Evolutionary conservation across 2,797 vertebrate genomes (phyloP), one percentile per base, ranked within the genome.

Genomic region (Gymnoscopelus braueri): DNA sequence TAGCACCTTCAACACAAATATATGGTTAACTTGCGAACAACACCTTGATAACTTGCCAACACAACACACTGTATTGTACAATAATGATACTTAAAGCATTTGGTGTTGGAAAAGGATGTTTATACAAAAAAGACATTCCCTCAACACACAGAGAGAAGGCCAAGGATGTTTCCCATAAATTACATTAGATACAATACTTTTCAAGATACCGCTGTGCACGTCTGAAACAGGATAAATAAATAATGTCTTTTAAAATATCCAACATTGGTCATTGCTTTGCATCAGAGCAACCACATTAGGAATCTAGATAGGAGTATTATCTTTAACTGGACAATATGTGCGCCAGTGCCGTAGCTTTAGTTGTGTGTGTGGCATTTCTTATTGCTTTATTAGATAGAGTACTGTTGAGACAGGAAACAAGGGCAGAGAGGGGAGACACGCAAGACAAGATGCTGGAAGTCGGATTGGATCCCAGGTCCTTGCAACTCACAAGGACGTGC

Each of bases 31-130:
- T 29, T 29, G 26, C 1, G 3, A 29, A 29, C 26, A 26, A 26
- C 26, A 29, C 3, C 26, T 29, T 29, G 2, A 44, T 44, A 44
- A 44, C 39, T 44, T 8, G 39, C 7, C 39, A 44, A 44, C 39
- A 44, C 1, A 44, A 9, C 39, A 44, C 39, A 44, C 39, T 44
- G 39, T 10, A 44, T 44, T 44, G 39, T 10, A 52, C 32, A 69
- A 11, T 52, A n/a, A 83, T 0, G 26, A 84, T 54, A 77, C 50
- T 7, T 23, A n/a, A 80, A 60, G 77, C 50, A 10, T 3, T 1
- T 14, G 26, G 84, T 87, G 59, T 84, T 85, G 75, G 48, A 88
- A 91, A 89, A 88, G 10, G 47, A 76, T 71, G 71, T 92, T 90
- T 89, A 90, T 90, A 81, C 79, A 83, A 82, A 81, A 70, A 50